Percentiles rank a stretch among this genome's conserved stretches.
These are phyloP conservation scores for Rhea pennata DNA, from an alignment of 2,113 vertebrate genomes.

Conservation along the genomic window DNA sequence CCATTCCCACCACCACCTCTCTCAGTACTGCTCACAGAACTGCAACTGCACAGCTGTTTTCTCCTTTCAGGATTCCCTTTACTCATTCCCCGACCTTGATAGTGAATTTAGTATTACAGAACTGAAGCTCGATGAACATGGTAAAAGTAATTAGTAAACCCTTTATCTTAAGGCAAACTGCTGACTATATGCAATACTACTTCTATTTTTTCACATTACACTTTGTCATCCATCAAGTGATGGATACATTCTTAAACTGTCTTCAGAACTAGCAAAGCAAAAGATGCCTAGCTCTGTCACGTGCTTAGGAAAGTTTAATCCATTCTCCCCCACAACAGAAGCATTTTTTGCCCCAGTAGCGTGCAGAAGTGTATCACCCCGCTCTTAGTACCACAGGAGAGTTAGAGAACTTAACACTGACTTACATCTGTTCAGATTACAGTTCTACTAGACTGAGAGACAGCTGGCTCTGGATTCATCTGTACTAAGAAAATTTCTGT, in stretches of 20 bases:
- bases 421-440: background rate
- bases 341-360: background rate
- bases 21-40: background rate
- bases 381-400: background rate
- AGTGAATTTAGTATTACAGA: background rate
- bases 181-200: background rate
- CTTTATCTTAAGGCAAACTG: background rate
- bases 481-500: background rate
- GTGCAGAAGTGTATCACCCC: accelerated
- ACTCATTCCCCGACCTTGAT: too few relatives aligned
- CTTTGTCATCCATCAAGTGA: background rate
- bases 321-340: background rate
- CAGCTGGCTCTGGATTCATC: background rate
- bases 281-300: background rate
- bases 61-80: too few relatives aligned
- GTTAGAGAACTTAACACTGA: background rate
- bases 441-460: background rate
- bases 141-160: background rate
- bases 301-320: background rate
- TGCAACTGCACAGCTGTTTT: too few relatives aligned
- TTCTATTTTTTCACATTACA: background rate
- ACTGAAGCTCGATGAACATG: background rate
- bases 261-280: background rate
- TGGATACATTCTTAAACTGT: background rate
- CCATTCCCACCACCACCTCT: too few relatives aligned